Base-by-base conservation (phyloP, 2,888 invertebrate genomes). In the Schrankia costaestrigalis region DNA sequence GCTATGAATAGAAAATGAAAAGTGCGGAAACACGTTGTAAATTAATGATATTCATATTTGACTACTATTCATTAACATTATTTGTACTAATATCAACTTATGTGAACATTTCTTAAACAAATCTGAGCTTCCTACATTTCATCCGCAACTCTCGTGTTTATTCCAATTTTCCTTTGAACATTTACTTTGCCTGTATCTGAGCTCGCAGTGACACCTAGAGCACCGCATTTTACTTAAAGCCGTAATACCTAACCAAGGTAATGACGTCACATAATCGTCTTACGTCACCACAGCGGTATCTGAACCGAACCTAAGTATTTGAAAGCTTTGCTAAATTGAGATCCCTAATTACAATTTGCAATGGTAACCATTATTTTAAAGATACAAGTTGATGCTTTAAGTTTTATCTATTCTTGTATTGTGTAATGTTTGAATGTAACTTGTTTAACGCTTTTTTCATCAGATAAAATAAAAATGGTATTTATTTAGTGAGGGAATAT, bases 121-220 rank as follows among this genome's bases (percentile, higher is more conserved):
- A 71, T 63, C 61, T 62, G 53, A 64, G 74, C n/a, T n/a, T n/a
- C n/a, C n/a, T 70, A 67, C 66, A 64, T 62, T 70, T 63, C 50
- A 47, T 41, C 28, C 29, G 51, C 56, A 49, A 54, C 62, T 51
- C 55, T 58, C 54, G 58, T 56, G 49, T 59, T 73, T 75, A 78
- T 79, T 79, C 71, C 67, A 78, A 78, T 70, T 78, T 75, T 59
- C 62, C 61, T 48, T 48, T 30, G 12, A 35, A 24, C 46, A 41
- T 43, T 40, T 47, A 37, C 38, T 52, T 55, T 49, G 33, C 56
- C 61, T 52, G 46, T 59, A 56, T 56, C 51, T 44, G 42, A 46
- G 52, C 50, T 57, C 53, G 50, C 41, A 41, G 39, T 26, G 21
- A 33, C 38, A 44, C 38, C 47, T 44, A 36, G 42, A 29, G 33